Conservation (phyloP, 2,113 vertebrate genomes). For the Rostratula benghalensis region DNA sequence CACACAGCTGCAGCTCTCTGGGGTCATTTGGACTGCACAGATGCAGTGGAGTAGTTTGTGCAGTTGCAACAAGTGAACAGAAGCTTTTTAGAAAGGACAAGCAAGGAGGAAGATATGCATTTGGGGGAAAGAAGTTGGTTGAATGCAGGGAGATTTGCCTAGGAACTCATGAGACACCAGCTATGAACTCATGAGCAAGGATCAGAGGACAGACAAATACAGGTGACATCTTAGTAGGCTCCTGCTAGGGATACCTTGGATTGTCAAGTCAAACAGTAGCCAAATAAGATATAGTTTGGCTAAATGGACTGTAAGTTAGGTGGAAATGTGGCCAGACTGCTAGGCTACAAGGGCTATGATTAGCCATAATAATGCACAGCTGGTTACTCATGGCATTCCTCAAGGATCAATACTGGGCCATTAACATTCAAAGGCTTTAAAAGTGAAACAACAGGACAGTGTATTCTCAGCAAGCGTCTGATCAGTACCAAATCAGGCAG, state of each 20-base stretch:
- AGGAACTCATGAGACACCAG: not conserved
- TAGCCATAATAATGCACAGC: not conserved
- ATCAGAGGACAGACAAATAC: not conserved
- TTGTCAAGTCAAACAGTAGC: not conserved
- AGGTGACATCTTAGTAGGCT: not conserved
- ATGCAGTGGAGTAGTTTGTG: not conserved
- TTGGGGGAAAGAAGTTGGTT: not conserved
- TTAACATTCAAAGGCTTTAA: not conserved
- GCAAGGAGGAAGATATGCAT: not conserved
- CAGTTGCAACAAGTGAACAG: not conserved
- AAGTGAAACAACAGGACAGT: not conserved
- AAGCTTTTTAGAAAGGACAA: not conserved
- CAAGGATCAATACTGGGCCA: not conserved
- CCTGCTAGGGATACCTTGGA: not conserved
- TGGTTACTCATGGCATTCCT: not conserved
- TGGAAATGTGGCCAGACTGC: not conserved
- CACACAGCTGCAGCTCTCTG: not conserved
- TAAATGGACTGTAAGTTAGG: not conserved
- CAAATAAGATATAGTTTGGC: not conserved
- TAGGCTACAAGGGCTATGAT: not conserved
- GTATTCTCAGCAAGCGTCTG: not conserved
- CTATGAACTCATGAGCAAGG: not conserved
- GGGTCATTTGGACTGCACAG: not conserved
- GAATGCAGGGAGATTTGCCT: not conserved
- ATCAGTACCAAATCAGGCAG: not conserved